These are phyloP conservation scores for Carollia perspicillata DNA, from an alignment of 2,113 vertebrate genomes.

Conservation along the genomic window DNA sequence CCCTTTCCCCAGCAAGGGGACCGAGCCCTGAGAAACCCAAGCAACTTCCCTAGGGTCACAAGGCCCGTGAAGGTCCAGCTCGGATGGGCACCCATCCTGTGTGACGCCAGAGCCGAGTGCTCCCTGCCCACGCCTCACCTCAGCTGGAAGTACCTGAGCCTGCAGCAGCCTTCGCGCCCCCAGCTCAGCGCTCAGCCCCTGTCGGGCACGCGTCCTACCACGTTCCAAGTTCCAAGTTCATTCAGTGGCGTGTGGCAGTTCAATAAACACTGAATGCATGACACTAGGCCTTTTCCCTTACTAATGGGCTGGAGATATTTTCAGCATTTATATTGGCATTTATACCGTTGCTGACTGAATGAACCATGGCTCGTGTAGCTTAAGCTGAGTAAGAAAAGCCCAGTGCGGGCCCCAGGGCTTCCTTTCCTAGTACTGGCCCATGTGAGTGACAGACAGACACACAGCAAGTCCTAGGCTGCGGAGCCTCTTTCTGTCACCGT, in stretches of 20 bases:
- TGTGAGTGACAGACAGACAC: background rate
- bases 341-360: background rate
- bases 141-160: rapidly evolving
- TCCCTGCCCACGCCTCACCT: rapidly evolving
- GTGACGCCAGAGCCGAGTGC: rapidly evolving
- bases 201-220: rapidly evolving
- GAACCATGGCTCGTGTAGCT: background rate
- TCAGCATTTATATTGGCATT: background rate
- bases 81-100: rapidly evolving
- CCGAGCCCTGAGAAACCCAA: background rate
- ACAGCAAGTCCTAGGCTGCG: background rate
- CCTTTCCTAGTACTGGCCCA: rapidly evolving
- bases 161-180: too few species aligned
- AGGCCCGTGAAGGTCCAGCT: rapidly evolving
- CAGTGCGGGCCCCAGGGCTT: background rate
- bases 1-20: background rate
- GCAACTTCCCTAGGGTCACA: background rate
- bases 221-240: background rate
- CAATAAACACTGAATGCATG: background rate
- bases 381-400: background rate
- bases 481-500: background rate
- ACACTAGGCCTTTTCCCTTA: background rate
- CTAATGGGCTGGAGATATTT: background rate
- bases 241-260: rapidly evolving
- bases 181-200: background rate